These are phyloP conservation scores for Tetramorium parvispinum DNA, from an alignment of 1,140 invertebrate genomes.

Conservation along the genomic window DNA sequence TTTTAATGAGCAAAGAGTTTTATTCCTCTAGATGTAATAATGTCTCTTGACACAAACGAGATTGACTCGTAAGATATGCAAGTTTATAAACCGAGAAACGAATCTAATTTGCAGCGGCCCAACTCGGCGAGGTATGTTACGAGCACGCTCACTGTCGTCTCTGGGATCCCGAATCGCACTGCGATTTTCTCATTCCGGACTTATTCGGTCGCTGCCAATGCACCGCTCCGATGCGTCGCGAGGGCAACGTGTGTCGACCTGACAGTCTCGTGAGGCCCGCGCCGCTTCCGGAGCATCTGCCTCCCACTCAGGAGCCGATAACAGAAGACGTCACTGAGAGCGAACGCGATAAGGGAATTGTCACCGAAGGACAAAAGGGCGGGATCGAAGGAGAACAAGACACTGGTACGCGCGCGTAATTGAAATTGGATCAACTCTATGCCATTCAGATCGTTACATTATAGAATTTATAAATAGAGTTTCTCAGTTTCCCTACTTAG, in stretches of 20 bases:
- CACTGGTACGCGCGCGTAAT: conserved; percentile 21
- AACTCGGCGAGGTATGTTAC: conserved; percentile 94
- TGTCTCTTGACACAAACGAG: not conserved
- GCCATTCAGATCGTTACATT: not conserved
- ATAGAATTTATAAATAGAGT: not conserved
- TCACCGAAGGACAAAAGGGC: conserved; percentile 54
- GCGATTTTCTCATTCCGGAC: conserved; percentile 95
- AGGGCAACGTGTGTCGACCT: conserved; percentile 87
- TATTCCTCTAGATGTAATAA: not conserved
- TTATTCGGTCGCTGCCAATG: conserved; percentile 95
- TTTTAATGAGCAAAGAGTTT: not conserved
- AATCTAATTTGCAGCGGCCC: conserved; percentile 89
- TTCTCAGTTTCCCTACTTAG: not conserved
- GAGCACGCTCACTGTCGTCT: conserved; percentile 94
- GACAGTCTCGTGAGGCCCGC: conserved; percentile 80
- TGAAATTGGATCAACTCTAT: not conserved
- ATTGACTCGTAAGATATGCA: not conserved
- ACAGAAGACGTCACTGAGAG: conserved; percentile 3
- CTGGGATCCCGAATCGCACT: conserved; percentile 93
- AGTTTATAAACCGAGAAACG: conserved; percentile 2
- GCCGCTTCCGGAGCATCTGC: conserved; percentile 6
- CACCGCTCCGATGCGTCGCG: conserved; percentile 89
- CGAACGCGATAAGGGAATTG: conserved; percentile 44
- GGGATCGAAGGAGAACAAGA: conserved; percentile 20
- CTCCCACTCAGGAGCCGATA: not conserved